Evolutionary conservation across 2,888 invertebrate genomes (phyloP), one percentile per base, ranked within the genome.

Genomic region (Horisme vitalbata): DNA sequence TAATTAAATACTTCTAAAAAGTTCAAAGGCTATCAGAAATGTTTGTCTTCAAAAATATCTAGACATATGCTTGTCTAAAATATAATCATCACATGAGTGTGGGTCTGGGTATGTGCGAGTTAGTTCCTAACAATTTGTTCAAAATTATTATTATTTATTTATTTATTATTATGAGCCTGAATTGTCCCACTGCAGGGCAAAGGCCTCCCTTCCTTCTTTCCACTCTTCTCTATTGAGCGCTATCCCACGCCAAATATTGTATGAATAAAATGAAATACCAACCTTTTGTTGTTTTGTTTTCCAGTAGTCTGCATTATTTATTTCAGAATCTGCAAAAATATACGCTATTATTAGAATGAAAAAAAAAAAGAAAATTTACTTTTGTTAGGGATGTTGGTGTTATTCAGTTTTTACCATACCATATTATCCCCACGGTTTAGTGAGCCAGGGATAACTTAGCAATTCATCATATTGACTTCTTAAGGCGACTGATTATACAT

Each of bases 371-470:
- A 9, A 9, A 18, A 8, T 10, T 6, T 26, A 12, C 2, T 5
- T 13, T 14, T 12, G 14, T 28, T n/a, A n/a, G 2, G 3, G 1
- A 11, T 36, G 8, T 33, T 7, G 13, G 13, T 31, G 27, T 27
- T 20, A 5, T 51, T 76, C 76, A 76, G 76, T 53, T 61, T 60
- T 75, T 75, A 76, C 76, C 75, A 74, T 74, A 80, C 79, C 82
- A 79, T 78, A 65, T 65, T 68, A 56, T 78, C 79, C 72, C 76
- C 78, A 81, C 37, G 77, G 55, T 58, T 73, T 68, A 48, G 78
- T 80, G 71, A 79, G 79, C 68, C 80, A 81, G 80, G 80, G 80
- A 79, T 80, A 81, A 81, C 80, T 78, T 65, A 74, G 62, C 58
- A 67, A 60, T 63, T 79, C 77, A 79, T 79, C 78, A 79, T 75